A percentile compares a stretch with the other conserved stretches of the same genome.
Evolutionary conservation across 2,797 vertebrate species (phyloP).

Genomic region (Toxotes lorentzi): DNA sequence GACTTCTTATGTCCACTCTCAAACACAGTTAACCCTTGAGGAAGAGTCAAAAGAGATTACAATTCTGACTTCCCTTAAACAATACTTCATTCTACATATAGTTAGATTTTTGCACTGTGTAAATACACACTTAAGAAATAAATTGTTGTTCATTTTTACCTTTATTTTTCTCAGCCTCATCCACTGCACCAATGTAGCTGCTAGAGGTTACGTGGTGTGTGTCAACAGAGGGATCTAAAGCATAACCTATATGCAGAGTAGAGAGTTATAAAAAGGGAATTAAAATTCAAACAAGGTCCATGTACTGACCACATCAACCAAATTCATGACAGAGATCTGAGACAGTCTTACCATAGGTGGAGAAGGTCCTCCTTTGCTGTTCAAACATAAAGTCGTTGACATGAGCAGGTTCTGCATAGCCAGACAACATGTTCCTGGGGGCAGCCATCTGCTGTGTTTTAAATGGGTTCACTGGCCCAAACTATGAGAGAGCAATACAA

Average conservation of each 20-base stretch:
- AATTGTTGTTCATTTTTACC: conserved; percentile 79
- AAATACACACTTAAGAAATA: background rate
- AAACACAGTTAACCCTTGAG: conserved; percentile 95
- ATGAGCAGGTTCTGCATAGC: conserved; percentile 96
- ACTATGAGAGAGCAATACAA: conserved; percentile 78
- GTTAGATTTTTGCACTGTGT: background rate
- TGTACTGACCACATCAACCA: background rate
- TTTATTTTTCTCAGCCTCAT: conserved; percentile 99
- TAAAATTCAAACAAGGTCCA: background rate
- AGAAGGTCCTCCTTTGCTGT: conserved; percentile 97
- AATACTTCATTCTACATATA: background rate
- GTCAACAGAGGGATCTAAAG: conserved; percentile 96
- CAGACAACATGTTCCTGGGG: conserved; percentile 98
- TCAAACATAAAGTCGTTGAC: conserved; percentile 99
- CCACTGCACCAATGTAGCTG: conserved; percentile 94
- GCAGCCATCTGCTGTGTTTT: conserved; percentile 96
- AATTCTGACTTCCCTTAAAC: background rate
- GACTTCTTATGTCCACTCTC: conserved; percentile 92
- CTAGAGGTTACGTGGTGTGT: conserved; percentile 85
- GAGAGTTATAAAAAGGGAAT: background rate
- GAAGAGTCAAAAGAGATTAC: conserved; percentile 1
- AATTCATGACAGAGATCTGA: background rate
- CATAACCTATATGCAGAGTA: conserved; percentile 89
- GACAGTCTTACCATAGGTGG: conserved; percentile 90
- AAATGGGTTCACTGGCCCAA: conserved; percentile 96